A percentile compares a stretch with the other conserved stretches of the same genome.
Conservation (phyloP, 2,113 vertebrate species). For the Lucifuga dentata region DNA sequence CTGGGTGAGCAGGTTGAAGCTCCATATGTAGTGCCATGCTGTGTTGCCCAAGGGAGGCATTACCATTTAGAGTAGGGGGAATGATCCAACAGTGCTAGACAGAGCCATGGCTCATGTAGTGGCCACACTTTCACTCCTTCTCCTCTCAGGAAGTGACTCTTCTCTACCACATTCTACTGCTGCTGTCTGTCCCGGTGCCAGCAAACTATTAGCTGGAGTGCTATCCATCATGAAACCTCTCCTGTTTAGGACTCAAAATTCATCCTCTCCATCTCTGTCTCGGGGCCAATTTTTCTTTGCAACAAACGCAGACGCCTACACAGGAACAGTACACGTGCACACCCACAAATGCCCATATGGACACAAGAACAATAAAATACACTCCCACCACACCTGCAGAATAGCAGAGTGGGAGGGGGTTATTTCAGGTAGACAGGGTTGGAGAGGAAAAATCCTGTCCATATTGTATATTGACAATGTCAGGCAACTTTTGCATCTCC, state of each 20-base stretch:
- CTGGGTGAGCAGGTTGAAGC: slow-evolving; percentile 38
- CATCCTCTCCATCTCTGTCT: slow-evolving; percentile 45
- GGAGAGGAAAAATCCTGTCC: no score
- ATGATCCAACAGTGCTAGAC: slow-evolving; percentile 44
- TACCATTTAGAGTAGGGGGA: slow-evolving; percentile 77
- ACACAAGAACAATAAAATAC: no score
- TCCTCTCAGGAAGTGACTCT: slow-evolving; percentile 33
- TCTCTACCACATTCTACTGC: slow-evolving; percentile 49
- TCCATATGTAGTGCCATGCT: slow-evolving; percentile 61
- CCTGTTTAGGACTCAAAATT: slow-evolving; percentile 34
- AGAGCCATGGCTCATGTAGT: slow-evolving; percentile 53
- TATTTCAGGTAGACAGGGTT: no score
- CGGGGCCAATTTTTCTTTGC: slow-evolving; percentile 13
- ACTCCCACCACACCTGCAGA: no score
- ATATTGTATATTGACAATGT: no score
- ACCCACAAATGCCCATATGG: not conserved
- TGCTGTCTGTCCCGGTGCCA: slow-evolving; percentile 43
- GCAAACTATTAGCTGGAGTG: slow-evolving; percentile 57
- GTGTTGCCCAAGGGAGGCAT: slow-evolving; percentile 69
- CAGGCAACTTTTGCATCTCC: no score
- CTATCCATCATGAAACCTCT: slow-evolving; percentile 66
- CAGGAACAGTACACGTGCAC: slow-evolving; percentile 5
- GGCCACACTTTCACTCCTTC: slow-evolving; percentile 23
- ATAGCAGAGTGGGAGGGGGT: no score
- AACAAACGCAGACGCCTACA: slow-evolving; percentile 7